phyloP scores from a whole-genome alignment of 2,113 vertebrate species.

The Rhynchopsitta pachyrhyncha region DNA sequence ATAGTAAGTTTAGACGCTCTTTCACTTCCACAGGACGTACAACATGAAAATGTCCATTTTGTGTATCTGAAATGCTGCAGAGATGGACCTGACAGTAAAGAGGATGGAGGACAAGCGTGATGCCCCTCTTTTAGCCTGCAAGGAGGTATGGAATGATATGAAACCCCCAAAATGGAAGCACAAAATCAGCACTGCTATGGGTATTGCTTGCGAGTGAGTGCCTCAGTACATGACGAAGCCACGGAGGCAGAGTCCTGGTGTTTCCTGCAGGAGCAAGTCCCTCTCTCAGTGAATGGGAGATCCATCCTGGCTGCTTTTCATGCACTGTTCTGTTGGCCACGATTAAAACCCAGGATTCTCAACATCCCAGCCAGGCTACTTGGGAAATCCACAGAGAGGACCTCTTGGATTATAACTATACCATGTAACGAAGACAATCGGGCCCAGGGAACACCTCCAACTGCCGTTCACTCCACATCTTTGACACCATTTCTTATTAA shows the following conservation, averaged over 20 bases:
- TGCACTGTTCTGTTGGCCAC: not conserved
- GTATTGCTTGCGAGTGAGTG: rapidly evolving
- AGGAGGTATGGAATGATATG: not conserved
- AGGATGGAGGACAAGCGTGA: not conserved
- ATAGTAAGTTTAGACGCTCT: not conserved
- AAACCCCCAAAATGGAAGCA: not conserved
- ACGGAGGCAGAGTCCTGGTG: not conserved
- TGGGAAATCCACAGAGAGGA: not conserved
- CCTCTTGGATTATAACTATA: not conserved
- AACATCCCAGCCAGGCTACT: not conserved
- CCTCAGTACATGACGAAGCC: rapidly evolving
- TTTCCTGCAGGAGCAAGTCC: not conserved
- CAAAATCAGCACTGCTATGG: not conserved
- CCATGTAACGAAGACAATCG: rapidly evolving
- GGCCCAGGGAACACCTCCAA: not conserved
- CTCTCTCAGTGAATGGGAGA: not conserved
- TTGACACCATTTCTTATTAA: not conserved
- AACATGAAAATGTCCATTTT: not conserved
- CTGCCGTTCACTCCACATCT: not conserved
- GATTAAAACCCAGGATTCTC: not conserved
- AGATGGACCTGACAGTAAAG: not conserved
- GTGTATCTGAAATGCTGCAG: not conserved
- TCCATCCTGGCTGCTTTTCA: not conserved
- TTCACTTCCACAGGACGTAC: not conserved
- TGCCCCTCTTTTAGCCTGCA: not conserved